Base-by-base conservation (phyloP, 2,888 invertebrate genomes). In the Lathronympha strigana region DNA sequence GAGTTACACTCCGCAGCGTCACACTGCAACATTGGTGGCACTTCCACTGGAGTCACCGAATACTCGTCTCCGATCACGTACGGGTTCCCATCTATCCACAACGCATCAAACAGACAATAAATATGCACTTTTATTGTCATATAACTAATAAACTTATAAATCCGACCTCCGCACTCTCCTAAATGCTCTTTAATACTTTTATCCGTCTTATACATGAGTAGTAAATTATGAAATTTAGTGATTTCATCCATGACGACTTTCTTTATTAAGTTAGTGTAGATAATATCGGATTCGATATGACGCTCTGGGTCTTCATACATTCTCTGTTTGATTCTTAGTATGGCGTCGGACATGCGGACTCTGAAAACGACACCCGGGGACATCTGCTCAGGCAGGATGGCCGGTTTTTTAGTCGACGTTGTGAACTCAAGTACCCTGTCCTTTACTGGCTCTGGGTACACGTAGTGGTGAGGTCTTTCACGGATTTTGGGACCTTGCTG, bases 81-180 rank as follows among this genome's bases (percentile, higher is more conserved):
- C 0, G 92, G 92, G 40, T 88, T 91, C 0, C 92, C 92, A 67
- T 92, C 92, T 0, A 92, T 90, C 92, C 92, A 92, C 1, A 92
- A 66, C 0, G 92, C 86, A 21, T 92, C 92, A 15, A 92, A 92
- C 3, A 92, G 66, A 51, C 92, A 92, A 23, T 92, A 92, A 0
- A 92, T 91, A 70, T 92, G 91, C 0, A 92, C 91, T 68, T 90
- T 91, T 0, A 91, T 90, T 0, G 89, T 89, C 91, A 91, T 91
- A 9, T 91, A 92, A 40, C 89, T 90, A 0, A 92, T 91, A 8
- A 92, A 92, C 43, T 92, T 92, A 66, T 91, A 92, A 0, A 92
- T 91, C 1, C 92, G 75, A 0, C 91, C 91, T 0, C 92, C 92
- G 25, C 92, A 92, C 45, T 91, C 91, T 0, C 91, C 91, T 19